Percentiles rank a stretch among this genome's conserved stretches.
These are phyloP conservation scores for Drosophila seguyi DNA, from an alignment of 1,140 invertebrate genomes.

Conservation along the genomic window DNA sequence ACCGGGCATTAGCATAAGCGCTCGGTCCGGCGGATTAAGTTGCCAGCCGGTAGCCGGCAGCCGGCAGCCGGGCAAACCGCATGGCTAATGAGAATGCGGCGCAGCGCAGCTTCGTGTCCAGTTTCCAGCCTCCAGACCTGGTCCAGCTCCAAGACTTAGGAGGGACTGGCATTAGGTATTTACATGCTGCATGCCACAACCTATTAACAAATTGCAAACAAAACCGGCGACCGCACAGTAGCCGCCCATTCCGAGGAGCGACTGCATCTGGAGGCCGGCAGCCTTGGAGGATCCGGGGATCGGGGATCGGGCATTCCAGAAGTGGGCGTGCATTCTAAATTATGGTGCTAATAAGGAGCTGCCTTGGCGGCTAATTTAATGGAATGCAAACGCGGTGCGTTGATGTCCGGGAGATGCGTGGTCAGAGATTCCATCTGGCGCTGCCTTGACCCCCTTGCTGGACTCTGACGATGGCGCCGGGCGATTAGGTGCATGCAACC, in stretches of 20 bases:
- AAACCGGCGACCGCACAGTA: constrained; percentile 71
- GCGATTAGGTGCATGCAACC: constrained; percentile 77
- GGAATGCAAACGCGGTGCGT: constrained; percentile 72
- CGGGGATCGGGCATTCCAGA: not conserved
- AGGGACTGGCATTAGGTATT: constrained; percentile 46
- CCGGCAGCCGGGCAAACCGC: constrained; percentile 35
- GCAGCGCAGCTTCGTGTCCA: constrained; percentile 25
- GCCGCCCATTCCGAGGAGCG: constrained; percentile 26
- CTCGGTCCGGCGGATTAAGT: constrained; percentile 58
- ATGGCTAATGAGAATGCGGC: constrained; percentile 68
- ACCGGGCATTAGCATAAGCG: constrained; percentile 57
- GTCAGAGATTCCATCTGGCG: constrained; percentile 9
- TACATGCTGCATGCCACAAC: constrained; percentile 78
- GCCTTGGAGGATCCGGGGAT: not conserved
- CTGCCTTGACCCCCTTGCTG: constrained; percentile 64
- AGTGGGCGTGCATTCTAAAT: constrained; percentile 79
- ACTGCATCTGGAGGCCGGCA: not conserved
- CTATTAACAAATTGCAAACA: constrained; percentile 83
- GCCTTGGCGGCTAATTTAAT: constrained; percentile 78
- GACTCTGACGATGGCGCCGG: constrained; percentile 62
- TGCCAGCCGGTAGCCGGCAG: constrained; percentile 37
- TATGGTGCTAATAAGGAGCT: constrained; percentile 73
- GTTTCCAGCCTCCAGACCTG: constrained; percentile 1
- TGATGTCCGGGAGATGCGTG: constrained; percentile 43
- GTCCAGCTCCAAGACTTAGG: constrained; percentile 17